Evolutionary conservation across 1,140 invertebrate species (phyloP).

Genomic region (Ooceraea biroi): DNA sequence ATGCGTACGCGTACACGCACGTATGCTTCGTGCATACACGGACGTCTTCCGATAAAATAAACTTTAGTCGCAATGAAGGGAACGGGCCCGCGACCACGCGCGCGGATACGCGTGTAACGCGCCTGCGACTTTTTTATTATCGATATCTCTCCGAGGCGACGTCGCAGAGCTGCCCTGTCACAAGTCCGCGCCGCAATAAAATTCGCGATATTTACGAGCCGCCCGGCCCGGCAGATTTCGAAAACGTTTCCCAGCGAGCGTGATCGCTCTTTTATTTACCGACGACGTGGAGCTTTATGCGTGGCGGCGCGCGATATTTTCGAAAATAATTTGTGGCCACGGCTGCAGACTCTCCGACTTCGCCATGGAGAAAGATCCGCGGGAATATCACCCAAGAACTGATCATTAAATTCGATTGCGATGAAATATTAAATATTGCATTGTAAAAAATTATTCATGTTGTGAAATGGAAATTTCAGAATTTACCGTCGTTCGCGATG

Average conservation of each 20-base stretch:
- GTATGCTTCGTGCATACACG: background rate
- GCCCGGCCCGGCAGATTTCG: constrained; percentile 13
- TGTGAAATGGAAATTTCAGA: too few relatives aligned
- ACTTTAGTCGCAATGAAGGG: constrained; percentile 19
- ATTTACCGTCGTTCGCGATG: too few relatives aligned
- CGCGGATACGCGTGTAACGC: constrained; percentile 34
- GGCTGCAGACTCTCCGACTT: background rate
- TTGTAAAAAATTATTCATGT: background rate
- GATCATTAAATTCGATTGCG: background rate
- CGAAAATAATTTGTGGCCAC: constrained; percentile 47
- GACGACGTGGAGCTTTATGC: background rate
- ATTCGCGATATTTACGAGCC: constrained; percentile 66
- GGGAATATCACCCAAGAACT: background rate
- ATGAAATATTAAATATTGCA: background rate
- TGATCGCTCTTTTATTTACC: constrained; percentile 29
- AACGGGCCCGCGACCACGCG: background rate
- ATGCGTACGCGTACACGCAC: background rate
- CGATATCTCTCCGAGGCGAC: constrained; percentile 57
- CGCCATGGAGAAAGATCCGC: background rate
- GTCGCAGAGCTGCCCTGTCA: background rate
- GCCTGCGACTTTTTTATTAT: constrained; percentile 65
- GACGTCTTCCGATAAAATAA: constrained; percentile 65
- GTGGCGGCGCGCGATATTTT: background rate
- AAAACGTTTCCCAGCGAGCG: constrained; percentile 25
- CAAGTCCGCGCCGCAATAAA: constrained; percentile 59